A percentile compares a stretch with the other conserved stretches of the same genome.
phyloP scores from a whole-genome alignment of 1,140 invertebrate genomes.

The Micrasema minimum region DNA sequence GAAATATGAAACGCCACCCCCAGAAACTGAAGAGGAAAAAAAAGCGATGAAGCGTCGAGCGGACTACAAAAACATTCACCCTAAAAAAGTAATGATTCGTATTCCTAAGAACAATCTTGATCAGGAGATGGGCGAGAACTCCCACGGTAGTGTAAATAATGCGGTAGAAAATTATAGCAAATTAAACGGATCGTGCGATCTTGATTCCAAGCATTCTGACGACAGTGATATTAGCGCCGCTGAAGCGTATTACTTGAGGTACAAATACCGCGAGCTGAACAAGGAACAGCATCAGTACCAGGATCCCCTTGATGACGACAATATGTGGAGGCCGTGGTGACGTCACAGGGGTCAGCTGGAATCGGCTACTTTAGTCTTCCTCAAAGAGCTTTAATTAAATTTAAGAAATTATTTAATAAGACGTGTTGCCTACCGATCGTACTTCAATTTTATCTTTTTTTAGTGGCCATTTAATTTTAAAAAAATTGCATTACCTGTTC shows the following conservation, averaged over 20 bases:
- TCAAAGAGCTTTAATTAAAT: slow-evolving; percentile 33
- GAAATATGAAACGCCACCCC: no score
- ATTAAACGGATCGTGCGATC: background rate
- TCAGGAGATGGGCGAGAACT: background rate
- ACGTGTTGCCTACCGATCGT: no score
- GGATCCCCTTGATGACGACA: slow-evolving; percentile 34
- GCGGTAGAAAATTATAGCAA: slow-evolving; percentile 12
- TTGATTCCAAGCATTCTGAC: background rate
- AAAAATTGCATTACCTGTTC: no score
- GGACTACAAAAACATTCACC: slow-evolving; percentile 51
- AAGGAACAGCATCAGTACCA: slow-evolving; percentile 2
- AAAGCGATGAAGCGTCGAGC: slow-evolving; percentile 25
- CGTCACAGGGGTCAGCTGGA: background rate
- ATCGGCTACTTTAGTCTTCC: slow-evolving; percentile 13
- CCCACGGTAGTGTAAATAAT: background rate
- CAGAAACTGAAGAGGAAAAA: background rate
- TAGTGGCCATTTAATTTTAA: no score
- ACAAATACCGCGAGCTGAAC: slow-evolving; percentile 18
- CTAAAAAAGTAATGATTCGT: slow-evolving; percentile 48
- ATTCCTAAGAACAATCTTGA: slow-evolving; percentile 24
- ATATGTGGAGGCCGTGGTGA: slow-evolving; percentile 52
- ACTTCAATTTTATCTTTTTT: no score
- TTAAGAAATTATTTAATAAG: slow-evolving; percentile 7
- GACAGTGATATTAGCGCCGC: slow-evolving; percentile 14
- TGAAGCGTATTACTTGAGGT: slow-evolving; percentile 5